Conservation (phyloP, 2,113 vertebrate genomes). For the Zapornia atra region DNA sequence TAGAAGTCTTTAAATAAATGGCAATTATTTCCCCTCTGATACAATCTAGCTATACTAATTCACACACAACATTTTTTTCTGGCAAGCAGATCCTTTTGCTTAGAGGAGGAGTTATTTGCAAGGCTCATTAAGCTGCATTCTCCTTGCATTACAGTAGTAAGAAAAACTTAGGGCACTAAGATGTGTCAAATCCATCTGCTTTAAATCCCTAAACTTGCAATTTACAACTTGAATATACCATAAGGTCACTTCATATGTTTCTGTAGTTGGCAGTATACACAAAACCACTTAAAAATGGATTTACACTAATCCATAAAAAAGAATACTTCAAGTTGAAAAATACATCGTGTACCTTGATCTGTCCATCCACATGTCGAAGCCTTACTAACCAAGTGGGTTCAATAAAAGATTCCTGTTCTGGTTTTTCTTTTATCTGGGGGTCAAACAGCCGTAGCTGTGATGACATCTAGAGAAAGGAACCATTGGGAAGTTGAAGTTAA, state of each 20-base stretch:
- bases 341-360: constrained; percentile 82
- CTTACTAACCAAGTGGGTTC: constrained; percentile 88
- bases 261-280: not conserved
- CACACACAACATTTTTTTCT: not conserved
- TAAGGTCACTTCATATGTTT: not conserved
- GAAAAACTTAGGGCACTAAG: not conserved
- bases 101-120: not conserved
- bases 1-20: not conserved
- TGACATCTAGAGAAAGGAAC: constrained; percentile 79
- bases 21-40: not conserved
- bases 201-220: not conserved
- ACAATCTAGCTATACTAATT: not conserved
- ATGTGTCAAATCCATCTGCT: not conserved
- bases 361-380: constrained; percentile 82
- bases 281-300: not conserved
- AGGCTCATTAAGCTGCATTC: not conserved
- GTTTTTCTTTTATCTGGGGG: constrained; percentile 93
- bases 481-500: not conserved
- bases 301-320: not conserved
- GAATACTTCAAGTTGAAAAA: not conserved
- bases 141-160: not conserved
- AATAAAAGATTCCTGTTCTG: constrained; percentile 89
- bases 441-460: constrained; percentile 91
- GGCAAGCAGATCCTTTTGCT: not conserved
- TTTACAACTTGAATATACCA: not conserved